Evolutionary conservation across 2,888 invertebrate genomes (phyloP).

Genomic region (Volucella inflata): DNA sequence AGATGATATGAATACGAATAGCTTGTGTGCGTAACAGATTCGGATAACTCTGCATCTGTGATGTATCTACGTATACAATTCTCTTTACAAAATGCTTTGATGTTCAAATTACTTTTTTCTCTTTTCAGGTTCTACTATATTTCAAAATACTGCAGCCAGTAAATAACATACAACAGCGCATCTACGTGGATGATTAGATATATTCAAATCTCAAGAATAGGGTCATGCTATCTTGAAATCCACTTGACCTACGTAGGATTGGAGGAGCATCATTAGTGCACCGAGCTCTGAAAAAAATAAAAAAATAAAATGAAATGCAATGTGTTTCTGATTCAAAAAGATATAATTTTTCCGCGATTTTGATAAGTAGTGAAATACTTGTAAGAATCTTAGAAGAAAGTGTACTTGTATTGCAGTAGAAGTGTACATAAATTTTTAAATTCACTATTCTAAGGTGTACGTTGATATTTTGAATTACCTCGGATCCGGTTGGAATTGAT

Average conservation of each 20-base stretch:
- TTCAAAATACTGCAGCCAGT: conserved; percentile 34
- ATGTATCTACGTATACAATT: neutral
- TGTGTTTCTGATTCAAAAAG: conserved; percentile 26
- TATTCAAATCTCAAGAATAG: conserved; percentile 39
- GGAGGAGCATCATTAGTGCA: conserved; percentile 27
- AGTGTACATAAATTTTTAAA: conserved; percentile 42
- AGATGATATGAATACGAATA: neutral
- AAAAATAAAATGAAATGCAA: conserved; percentile 34
- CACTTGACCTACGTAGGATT: conserved; percentile 21
- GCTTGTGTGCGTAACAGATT: conserved; percentile 17
- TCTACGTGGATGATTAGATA: conserved; percentile 27
- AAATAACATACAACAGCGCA: conserved; percentile 35
- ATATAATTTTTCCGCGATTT: conserved; percentile 30
- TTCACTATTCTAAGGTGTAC: neutral
- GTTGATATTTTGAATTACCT: conserved; percentile 54
- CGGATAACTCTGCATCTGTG: neutral
- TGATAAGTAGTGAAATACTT: conserved; percentile 17
- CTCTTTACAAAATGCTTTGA: neutral
- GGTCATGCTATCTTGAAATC: conserved; percentile 43
- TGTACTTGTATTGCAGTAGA: conserved; percentile 51
- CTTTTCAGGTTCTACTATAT: conserved; percentile 62
- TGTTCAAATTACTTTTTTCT: conserved; percentile 26
- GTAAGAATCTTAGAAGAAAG: conserved; percentile 9
- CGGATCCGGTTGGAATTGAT: conserved; percentile 36
- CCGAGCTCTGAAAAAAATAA: too few species aligned